These are phyloP conservation scores for Capromys pilorides DNA, from an alignment of 2,797 vertebrate genomes.

Conservation along the genomic window DNA sequence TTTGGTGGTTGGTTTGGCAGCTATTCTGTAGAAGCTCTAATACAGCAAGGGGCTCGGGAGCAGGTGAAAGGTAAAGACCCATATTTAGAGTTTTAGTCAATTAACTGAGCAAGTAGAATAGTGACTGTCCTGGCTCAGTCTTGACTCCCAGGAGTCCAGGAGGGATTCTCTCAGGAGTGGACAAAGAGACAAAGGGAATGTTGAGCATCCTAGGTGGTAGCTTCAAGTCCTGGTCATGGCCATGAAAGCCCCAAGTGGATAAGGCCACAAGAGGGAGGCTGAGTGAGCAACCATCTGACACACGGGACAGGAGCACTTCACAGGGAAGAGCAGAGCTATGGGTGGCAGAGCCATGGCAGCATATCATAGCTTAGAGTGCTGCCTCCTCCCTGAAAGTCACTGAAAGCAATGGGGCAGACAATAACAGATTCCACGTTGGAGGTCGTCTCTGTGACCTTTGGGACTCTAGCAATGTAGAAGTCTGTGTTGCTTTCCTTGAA, in stretches of 20 bases:
- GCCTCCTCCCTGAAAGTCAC: rapidly evolving
- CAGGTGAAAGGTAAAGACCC: background rate
- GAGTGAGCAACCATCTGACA: background rate
- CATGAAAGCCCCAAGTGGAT: background rate
- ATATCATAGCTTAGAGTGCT: background rate
- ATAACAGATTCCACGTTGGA: rapidly evolving
- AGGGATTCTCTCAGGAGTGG: background rate
- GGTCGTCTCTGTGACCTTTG: no score
- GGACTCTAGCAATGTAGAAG: background rate
- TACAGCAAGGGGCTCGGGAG: background rate
- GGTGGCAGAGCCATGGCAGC: background rate
- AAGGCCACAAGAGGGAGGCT: no score
- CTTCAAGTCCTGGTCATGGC: background rate
- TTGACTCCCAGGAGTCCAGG: background rate
- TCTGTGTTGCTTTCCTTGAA: no score
- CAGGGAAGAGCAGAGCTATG: background rate
- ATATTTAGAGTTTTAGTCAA: background rate
- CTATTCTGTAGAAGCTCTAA: background rate
- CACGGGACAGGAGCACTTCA: no score
- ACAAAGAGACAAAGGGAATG: background rate
- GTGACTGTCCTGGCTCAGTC: background rate
- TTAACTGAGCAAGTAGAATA: background rate
- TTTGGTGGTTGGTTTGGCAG: background rate
- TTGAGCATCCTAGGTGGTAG: no score
- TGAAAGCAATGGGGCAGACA: background rate